Base-by-base conservation (phyloP, 2,113 vertebrate genomes). In the Anhinga rufa region DNA sequence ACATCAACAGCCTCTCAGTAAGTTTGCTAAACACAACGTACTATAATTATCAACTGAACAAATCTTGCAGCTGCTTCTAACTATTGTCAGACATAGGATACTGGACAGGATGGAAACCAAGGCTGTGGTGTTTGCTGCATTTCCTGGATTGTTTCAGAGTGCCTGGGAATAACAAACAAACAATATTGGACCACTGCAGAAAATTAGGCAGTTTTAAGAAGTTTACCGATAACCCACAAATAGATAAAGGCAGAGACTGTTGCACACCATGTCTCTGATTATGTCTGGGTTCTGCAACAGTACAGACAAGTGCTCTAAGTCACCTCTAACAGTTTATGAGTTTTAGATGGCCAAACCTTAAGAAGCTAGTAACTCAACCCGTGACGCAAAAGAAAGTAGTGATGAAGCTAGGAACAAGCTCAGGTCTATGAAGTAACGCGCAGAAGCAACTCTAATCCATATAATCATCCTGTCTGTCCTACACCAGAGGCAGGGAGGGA, bases 371-470 rank as follows among this genome's bases (percentile, higher is more conserved):
- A 20, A 14, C 42, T 57, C 42, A 7, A 44, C 14, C 29, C 4
- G 0, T 1, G 28, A 44, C 2, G 29, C 54, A 26, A 34, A 78
- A 21, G 54, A 32, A 66, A 20, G 51, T 4, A 48, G 54, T 0
- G 7, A 44, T 6, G 44, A 24, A 44, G 36, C 17, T 14, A 16
- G 28, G 34, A n/a, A 14, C 60, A 9, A 44, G 3, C 40, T 9
- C 65, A 5, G 46, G 29, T 15, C n/a, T 17, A 29, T 1, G 6
- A 25, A 68, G 79, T 1, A 29, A 52, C 40, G 18, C 0, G 3
- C 26, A 65, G 40, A 46, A 66, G 16, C 48, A 11, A 10, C 58
- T 21, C 42, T 32, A 21, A 76, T 22, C 19, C 4, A 13, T 1
- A 11, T 20, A 7, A 14, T 10, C 49, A 28, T 8, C 7, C 19